Evolutionary conservation across 2,888 invertebrate species (phyloP).

Genomic region (Perizoma flavofasciatum): DNA sequence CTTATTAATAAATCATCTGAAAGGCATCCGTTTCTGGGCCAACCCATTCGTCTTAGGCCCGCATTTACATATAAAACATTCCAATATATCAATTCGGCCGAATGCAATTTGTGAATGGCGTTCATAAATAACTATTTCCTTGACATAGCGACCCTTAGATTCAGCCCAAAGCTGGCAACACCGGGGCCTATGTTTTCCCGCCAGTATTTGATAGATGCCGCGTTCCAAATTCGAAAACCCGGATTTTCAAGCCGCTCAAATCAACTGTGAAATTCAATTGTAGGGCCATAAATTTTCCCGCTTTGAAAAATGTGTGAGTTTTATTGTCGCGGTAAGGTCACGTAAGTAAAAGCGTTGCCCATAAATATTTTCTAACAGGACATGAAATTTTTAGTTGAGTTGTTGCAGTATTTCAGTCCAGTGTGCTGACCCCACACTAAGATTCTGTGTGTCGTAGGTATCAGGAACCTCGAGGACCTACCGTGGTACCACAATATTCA

Average conservation of each 20-base stretch:
- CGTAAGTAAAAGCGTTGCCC: constrained; percentile 24
- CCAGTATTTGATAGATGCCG: constrained; percentile 76
- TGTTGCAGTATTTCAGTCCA: constrained; percentile 8
- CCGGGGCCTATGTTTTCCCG: constrained; percentile 68
- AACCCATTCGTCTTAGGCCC: constrained; percentile 71
- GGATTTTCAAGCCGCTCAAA: constrained; percentile 75
- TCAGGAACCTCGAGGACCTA: too few relatives aligned
- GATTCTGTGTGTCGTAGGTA: too few relatives aligned
- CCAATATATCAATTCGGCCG: constrained; percentile 81
- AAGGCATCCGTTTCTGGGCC: constrained; percentile 70
- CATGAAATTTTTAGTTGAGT: constrained; percentile 24
- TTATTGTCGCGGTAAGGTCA: constrained; percentile 45
- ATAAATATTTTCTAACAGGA: constrained; percentile 37
- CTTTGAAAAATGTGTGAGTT: constrained; percentile 68
- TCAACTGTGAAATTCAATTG: constrained; percentile 83
- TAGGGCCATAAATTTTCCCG: constrained; percentile 68
- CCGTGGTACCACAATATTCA: too few relatives aligned
- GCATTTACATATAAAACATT: constrained; percentile 83
- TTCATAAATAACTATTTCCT: constrained; percentile 82
- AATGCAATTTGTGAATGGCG: constrained; percentile 82
- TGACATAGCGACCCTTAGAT: constrained; percentile 76
- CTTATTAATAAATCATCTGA: constrained; percentile 66
- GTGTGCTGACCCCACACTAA: too few relatives aligned
- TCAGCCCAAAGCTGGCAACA: constrained; percentile 56
- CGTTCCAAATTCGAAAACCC: constrained; percentile 69